phyloP scores from a whole-genome alignment of 2,113 vertebrate genomes.

The Vanacampus margaritifer region DNA sequence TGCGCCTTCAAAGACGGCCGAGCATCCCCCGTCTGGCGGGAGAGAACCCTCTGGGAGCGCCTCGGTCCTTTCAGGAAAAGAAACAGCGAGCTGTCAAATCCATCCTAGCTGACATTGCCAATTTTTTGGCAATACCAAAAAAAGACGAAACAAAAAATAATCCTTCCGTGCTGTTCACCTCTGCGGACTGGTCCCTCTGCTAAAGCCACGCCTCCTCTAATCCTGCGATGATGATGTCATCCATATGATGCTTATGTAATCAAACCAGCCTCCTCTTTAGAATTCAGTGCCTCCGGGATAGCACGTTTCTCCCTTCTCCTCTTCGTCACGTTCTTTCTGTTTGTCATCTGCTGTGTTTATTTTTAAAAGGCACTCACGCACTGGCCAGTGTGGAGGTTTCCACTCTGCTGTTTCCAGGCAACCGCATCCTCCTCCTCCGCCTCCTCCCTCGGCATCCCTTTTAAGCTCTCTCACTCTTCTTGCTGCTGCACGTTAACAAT shows the following conservation, averaged over 20 bases:
- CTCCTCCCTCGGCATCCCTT: slow-evolving; percentile 25
- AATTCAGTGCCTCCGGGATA: neutral
- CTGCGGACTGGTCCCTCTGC: slow-evolving; percentile 15
- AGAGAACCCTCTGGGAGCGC: neutral
- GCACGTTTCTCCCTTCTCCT: slow-evolving; percentile 15
- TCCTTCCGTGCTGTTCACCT: slow-evolving; percentile 34
- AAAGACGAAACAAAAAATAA: slow-evolving; percentile 15
- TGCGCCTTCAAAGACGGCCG: neutral
- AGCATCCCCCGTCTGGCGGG: neutral
- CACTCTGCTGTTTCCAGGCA: slow-evolving; percentile 70
- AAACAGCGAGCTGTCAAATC: slow-evolving; percentile 7
- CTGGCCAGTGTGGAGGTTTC: slow-evolving; percentile 23
- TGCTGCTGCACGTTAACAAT: neutral
- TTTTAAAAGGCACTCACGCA: slow-evolving; percentile 10
- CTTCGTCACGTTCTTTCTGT: slow-evolving; percentile 14
- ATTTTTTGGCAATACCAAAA: slow-evolving; percentile 8
- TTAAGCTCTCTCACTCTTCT: slow-evolving; percentile 39
- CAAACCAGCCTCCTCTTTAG: slow-evolving; percentile 51
- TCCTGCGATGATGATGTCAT: slow-evolving; percentile 56
- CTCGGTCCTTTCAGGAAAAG: slow-evolving; percentile 10
- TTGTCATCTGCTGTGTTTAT: slow-evolving; percentile 15
- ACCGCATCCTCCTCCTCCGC: slow-evolving; percentile 66
- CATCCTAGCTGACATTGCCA: slow-evolving; percentile 16
- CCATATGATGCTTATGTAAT: slow-evolving; percentile 60
- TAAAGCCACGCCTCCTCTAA: slow-evolving; percentile 42